Evolutionary conservation across 1,140 invertebrate species (phyloP).

Genomic region (Drosophila lacteicornis): DNA sequence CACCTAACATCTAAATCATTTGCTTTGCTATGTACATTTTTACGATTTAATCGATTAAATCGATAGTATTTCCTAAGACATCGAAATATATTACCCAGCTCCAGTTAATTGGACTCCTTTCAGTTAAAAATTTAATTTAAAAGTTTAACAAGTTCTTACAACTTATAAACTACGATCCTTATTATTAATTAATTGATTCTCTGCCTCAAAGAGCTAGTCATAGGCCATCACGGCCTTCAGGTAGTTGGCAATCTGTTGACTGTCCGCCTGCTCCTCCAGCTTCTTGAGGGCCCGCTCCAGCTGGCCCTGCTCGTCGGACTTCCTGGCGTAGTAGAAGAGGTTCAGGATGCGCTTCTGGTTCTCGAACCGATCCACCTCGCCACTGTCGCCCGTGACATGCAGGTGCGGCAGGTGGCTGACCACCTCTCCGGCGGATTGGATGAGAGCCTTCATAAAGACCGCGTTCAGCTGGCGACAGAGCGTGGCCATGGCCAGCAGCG

Average conservation of each 20-base stretch:
- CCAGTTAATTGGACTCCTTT: too few relatives aligned
- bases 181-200: neutral
- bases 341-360: slow-evolving; percentile 74
- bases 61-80: too few relatives aligned
- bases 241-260: slow-evolving; percentile 50
- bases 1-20: too few relatives aligned
- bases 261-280: slow-evolving; percentile 14
- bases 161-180: neutral
- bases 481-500: slow-evolving; percentile 65
- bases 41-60: too few relatives aligned
- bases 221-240: slow-evolving; percentile 59
- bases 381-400: slow-evolving; percentile 52
- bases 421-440: slow-evolving; percentile 18
- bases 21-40: too few relatives aligned
- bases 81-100: too few relatives aligned
- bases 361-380: slow-evolving; percentile 51
- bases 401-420: slow-evolving; percentile 55
- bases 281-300: slow-evolving; percentile 25
- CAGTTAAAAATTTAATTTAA: neutral
- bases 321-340: slow-evolving; percentile 68
- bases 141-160: neutral
- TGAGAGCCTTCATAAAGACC: slow-evolving; percentile 56
- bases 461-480: slow-evolving; percentile 73
- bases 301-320: slow-evolving; percentile 1
- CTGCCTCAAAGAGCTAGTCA: slow-evolving; percentile 4